A percentile compares a stretch with the other conserved stretches of the same genome.
phyloP scores from a whole-genome alignment of 2,797 vertebrate genomes.

The Melanotaenia maccullochi region DNA sequence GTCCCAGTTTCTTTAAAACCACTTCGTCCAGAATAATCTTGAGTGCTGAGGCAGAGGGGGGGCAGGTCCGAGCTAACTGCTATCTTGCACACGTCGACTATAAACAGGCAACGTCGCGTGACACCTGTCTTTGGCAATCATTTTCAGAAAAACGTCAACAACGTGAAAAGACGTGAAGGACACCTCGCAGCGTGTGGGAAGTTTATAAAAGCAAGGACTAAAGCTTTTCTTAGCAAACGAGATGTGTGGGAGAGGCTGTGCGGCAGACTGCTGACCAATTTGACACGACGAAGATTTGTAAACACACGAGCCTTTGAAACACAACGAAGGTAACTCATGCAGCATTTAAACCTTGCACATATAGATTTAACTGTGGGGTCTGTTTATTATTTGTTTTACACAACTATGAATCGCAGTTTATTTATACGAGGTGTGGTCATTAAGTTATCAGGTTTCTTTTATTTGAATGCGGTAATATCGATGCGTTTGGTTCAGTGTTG shows the following conservation, averaged over 20 bases:
- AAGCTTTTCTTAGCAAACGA: constrained; percentile 28
- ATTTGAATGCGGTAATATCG: too few species aligned
- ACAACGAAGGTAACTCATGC: constrained; percentile 31
- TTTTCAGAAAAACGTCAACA: constrained; percentile 35
- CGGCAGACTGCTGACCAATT: constrained; percentile 16
- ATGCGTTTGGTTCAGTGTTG: background rate
- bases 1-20: constrained; percentile 52
- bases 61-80: background rate
- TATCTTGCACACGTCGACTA: constrained; percentile 12
- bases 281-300: constrained; percentile 20
- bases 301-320: constrained; percentile 11
- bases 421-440: constrained; percentile 22
- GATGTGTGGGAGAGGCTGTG: constrained; percentile 36
- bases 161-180: constrained; percentile 28
- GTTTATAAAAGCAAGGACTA: constrained; percentile 12
- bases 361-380: background rate
- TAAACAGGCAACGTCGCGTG: constrained; percentile 26
- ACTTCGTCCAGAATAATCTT: constrained; percentile 56
- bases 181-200: constrained; percentile 25
- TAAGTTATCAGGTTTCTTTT: constrained; percentile 1
- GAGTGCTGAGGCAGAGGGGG: constrained; percentile 20
- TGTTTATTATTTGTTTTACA: background rate
- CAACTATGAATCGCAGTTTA: constrained; percentile 9
- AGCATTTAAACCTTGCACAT: background rate
- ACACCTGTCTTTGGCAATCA: constrained; percentile 33